Evolutionary conservation across 2,113 vertebrate species (phyloP), one percentile per base, ranked within the genome.

Genomic region (Toxotes chatareus): DNA sequence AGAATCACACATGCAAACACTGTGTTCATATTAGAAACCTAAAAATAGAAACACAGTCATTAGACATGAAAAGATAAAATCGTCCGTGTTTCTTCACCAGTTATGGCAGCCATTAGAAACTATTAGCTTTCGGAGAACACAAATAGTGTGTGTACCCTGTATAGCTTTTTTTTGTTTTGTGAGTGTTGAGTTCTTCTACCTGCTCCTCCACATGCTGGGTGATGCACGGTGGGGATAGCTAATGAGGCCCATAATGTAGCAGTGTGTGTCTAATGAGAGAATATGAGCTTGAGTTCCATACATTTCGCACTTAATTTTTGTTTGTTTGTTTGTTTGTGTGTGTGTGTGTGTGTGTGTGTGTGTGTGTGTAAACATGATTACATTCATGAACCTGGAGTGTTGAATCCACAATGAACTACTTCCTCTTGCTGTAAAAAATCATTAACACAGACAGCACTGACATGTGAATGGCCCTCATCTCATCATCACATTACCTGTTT

Each of bases 241-340:
- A 90, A 93, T 88, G 80, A 91, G 81, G 80, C 92, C 80, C 87
- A 90, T 93, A 86, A 93, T 87, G 82, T 78, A 86, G 88, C 76
- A 76, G 84, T 79, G 76, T 89, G 87, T 82, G 87, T 83, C 87
- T 90, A 89, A 92, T 92, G 85, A 88, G 63, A 84, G 87, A 80
- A 62, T 70, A 91, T 91, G 77, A 90, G 89, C 63, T 80, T 83
- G 42, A n/a, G 60, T 81, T 77, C 6, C 42, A 14, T 44, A 66
- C 8, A 34, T 55, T 82, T 85, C 57, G 60, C 68, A 71, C 67
- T 72, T 63, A 32, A 80, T 86, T 81, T 51, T 75, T 63, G 27
- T 27, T 27, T 27, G 27, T 27, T 27, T 27, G 31, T 51, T 1
- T 74, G 72, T 42, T 59, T 78, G 32, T 63, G 47, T 76, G 55